Conservation (phyloP, 2,797 vertebrate genomes). For the Chrysolophus pictus region DNA sequence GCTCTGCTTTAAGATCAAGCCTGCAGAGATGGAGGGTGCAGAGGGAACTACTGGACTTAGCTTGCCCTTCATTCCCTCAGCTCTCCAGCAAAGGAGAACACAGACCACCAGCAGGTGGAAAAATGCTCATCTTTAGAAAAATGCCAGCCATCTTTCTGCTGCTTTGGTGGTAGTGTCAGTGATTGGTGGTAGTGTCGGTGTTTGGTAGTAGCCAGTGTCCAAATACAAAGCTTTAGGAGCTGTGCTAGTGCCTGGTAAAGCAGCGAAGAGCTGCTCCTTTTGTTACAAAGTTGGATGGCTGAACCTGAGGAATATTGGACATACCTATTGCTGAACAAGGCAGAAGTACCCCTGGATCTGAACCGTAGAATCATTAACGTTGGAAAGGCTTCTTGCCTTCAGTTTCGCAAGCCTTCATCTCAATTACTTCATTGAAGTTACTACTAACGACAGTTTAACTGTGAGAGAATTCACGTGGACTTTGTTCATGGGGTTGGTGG, state of each 20-base stretch:
- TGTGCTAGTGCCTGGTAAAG: neutral
- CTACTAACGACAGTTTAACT: neutral
- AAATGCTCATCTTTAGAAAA: neutral
- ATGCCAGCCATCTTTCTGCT: neutral
- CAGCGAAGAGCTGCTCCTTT: neutral
- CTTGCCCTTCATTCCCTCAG: neutral
- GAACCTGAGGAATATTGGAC: neutral
- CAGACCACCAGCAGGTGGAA: accelerated
- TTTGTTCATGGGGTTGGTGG: too few species aligned
- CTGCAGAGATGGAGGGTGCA: neutral
- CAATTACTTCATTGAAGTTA: neutral
- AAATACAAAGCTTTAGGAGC: neutral
- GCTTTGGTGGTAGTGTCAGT: neutral
- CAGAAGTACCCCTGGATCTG: neutral
- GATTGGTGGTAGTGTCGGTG: neutral
- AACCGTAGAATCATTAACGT: too few species aligned
- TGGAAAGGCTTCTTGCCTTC: neutral
- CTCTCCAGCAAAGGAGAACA: neutral
- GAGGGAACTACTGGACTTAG: neutral
- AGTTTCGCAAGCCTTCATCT: neutral
- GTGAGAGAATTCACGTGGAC: accelerated
- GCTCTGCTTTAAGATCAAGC: neutral
- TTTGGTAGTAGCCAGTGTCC: neutral
- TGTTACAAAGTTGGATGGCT: neutral
- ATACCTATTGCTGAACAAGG: neutral